phyloP scores from a whole-genome alignment of 2,888 invertebrate species.

The Cephalotes varians region DNA sequence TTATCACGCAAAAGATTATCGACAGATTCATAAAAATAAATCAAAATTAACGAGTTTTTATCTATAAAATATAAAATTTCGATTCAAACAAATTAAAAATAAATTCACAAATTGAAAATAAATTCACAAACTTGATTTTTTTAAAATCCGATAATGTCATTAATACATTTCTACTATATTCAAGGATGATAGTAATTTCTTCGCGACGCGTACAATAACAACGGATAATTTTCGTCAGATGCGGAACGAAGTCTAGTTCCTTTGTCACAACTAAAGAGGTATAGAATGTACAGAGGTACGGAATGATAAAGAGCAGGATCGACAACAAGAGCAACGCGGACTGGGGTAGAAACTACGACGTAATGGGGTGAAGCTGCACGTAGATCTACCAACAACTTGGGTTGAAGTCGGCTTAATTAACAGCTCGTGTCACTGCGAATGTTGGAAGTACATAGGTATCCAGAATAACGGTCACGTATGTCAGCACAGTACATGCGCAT shows the following conservation, averaged over 20 bases:
- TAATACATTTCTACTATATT: background rate
- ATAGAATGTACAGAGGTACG: constrained; percentile 6
- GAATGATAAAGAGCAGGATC: constrained; percentile 29
- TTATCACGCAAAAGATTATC: background rate
- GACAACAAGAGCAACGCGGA: constrained; percentile 25
- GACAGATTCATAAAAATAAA: background rate
- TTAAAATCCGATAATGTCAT: background rate
- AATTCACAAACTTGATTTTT: background rate
- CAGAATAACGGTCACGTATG: constrained; percentile 45
- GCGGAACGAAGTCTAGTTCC: background rate
- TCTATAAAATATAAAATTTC: background rate
- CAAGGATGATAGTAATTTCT: constrained; percentile 3
- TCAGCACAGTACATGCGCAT: constrained; percentile 17
- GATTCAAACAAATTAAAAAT: too few species aligned
- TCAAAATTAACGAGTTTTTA: background rate
- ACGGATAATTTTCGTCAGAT: background rate
- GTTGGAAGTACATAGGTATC: constrained; percentile 41
- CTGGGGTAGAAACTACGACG: constrained; percentile 27
- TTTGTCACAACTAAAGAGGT: constrained; percentile 16
- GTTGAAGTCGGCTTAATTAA: constrained; percentile 71
- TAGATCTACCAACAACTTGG: constrained; percentile 58
- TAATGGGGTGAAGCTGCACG: constrained; percentile 24
- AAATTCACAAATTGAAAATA: background rate
- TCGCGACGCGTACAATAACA: background rate
- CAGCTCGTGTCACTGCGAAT: constrained; percentile 58